Base-by-base conservation (phyloP, 53 echinoderm and acorn worm genomes). In the Pentamera pediparva region DNA sequence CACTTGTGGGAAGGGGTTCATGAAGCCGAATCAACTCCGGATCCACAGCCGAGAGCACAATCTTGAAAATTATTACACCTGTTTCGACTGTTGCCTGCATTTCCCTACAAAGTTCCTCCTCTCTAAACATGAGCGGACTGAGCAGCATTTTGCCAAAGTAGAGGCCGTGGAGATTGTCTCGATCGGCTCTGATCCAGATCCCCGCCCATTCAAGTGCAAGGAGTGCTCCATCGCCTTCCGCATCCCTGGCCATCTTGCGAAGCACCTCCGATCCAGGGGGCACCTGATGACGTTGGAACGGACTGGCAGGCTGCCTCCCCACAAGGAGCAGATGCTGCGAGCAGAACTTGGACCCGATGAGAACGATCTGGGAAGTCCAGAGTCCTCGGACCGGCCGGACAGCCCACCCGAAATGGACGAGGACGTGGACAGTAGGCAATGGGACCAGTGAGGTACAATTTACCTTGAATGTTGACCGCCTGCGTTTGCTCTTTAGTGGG, bases 161-260 rank as follows among this genome's bases (percentile, higher is more conserved):
- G 98, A 98, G 37, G 98, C 88, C 47, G 98, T 98, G 0, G 91
- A 98, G 62, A 83, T 98, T 17, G 85, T 91, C 11, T 65, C 87
- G 17, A 83, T 85, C n/a, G 78, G 82, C 31, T 41, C 59, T 35
- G 89, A 93, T 50, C 75, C 81, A 15, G 89, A 98, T 41, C 98
- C 98, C 2, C 76, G 98, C 25, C 98, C 98, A 10, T 98, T 98
- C 79, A 98, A 98, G 75, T 98, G 98, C 65, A 98, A 98, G 57
- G 91, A 91, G 47, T 98, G 98, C 70, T 79, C 84, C 35, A 98
- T 98, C 26, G 98, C 98, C 28, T 98, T 98, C 76, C 75, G 98
- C 26, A 98, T 98, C 52, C 98, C 91, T 6, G 98, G 98, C 34
- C 98, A 98, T 49, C 86, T 98, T 39, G 98, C 98, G 15, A 98